Conservation (phyloP, 35 echinoderm and acorn worm species). For the Lytechinus variegatus region DNA sequence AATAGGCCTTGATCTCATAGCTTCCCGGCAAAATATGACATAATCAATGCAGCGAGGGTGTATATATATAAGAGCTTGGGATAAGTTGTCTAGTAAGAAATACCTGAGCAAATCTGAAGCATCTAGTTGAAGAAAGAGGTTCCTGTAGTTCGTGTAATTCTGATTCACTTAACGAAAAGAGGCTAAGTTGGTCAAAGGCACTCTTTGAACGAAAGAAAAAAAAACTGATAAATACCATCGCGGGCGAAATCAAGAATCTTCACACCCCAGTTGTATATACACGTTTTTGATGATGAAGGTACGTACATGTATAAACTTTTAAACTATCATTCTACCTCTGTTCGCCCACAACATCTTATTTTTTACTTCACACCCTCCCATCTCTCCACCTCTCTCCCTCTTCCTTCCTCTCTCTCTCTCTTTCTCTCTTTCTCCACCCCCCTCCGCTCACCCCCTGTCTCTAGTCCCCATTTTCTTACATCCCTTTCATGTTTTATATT, state of each 20-base stretch:
- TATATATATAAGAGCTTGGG: background rate
- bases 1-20: background rate
- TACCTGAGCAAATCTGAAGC: background rate
- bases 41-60: background rate
- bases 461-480: too few relatives aligned
- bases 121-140: background rate
- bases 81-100: background rate
- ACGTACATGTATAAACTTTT: background rate
- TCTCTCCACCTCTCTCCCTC: too few relatives aligned
- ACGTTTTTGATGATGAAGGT: background rate
- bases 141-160: too few relatives aligned
- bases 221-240: background rate
- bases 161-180: too few relatives aligned
- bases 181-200: too few relatives aligned
- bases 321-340: too few relatives aligned
- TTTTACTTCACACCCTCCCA: too few relatives aligned
- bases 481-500: too few relatives aligned
- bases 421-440: too few relatives aligned
- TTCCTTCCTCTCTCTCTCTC: too few relatives aligned
- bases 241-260: background rate
- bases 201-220: background rate
- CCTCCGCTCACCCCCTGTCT: too few relatives aligned
- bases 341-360: too few relatives aligned
- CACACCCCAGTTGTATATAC: background rate
- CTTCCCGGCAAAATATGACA: background rate